These are phyloP conservation scores for Sisyra terminalis DNA, from an alignment of 2,888 invertebrate genomes.

Conservation along the genomic window DNA sequence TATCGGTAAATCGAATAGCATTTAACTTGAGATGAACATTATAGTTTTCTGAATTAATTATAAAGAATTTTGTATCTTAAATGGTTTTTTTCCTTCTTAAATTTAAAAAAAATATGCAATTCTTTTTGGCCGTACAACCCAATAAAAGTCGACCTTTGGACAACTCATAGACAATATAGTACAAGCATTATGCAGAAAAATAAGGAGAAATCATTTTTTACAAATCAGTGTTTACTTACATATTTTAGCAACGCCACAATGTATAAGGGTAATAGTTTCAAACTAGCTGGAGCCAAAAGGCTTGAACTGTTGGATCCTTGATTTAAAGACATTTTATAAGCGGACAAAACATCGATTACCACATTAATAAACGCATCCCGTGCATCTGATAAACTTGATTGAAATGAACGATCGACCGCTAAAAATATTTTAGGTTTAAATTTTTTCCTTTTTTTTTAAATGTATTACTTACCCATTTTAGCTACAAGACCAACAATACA, in stretches of 20 bases:
- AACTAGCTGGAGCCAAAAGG: slow-evolving; percentile 58
- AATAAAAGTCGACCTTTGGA: neutral
- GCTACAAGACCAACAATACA: slow-evolving; percentile 81
- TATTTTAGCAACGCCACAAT: slow-evolving; percentile 79
- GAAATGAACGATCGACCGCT: slow-evolving; percentile 82
- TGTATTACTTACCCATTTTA: slow-evolving; percentile 69
- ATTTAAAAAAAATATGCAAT: too few species aligned
- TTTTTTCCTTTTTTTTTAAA: neutral
- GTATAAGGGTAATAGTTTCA: slow-evolving; percentile 74
- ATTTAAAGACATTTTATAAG: slow-evolving; percentile 51
- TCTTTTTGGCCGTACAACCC: too few species aligned
- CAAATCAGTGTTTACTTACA: too few species aligned
- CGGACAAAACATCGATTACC: slow-evolving; percentile 72
- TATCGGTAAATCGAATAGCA: too few species aligned
- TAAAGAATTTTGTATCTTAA: too few species aligned
- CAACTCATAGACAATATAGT: neutral
- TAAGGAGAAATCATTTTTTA: neutral
- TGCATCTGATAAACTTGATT: slow-evolving; percentile 79
- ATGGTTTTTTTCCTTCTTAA: too few species aligned
- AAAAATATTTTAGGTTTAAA: slow-evolving; percentile 12
- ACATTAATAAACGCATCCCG: slow-evolving; percentile 94
- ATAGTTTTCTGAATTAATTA: too few species aligned
- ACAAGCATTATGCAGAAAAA: neutral
- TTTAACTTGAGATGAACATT: too few species aligned
- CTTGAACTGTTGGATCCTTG: slow-evolving; percentile 40